These are phyloP conservation scores for Drosophila gunungcola DNA, from an alignment of 1,140 invertebrate genomes.

Conservation along the genomic window DNA sequence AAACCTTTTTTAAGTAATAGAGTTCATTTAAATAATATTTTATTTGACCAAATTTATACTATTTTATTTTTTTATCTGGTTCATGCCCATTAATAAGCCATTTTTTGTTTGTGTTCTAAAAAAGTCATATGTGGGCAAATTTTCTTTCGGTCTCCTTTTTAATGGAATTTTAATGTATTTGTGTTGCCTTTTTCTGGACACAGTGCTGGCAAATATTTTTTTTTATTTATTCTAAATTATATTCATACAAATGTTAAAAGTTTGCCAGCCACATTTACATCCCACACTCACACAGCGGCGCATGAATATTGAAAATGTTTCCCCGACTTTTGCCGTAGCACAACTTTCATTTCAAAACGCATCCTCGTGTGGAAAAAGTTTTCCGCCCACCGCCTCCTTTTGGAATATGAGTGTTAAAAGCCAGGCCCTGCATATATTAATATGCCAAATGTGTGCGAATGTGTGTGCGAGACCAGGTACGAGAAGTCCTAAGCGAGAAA, in stretches of 20 bases:
- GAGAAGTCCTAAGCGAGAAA: slow-evolving; percentile 6
- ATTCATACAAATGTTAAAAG: slow-evolving; percentile 83
- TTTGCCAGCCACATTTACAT: slow-evolving; percentile 72
- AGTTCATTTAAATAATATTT: too few relatives aligned
- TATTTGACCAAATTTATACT: too few relatives aligned
- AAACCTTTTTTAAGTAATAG: too few relatives aligned
- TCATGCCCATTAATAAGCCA: too few relatives aligned
- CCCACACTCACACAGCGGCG: slow-evolving; percentile 36
- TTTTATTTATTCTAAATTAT: slow-evolving; percentile 76
- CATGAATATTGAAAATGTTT: slow-evolving; percentile 80
- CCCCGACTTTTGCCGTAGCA: slow-evolving; percentile 31
- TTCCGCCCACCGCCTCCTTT: slow-evolving; percentile 22
- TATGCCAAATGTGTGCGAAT: slow-evolving; percentile 67
- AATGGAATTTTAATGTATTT: slow-evolving; percentile 83
- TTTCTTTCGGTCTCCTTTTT: slow-evolving; percentile 57
- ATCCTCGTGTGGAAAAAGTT: slow-evolving; percentile 75
- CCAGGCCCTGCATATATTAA: slow-evolving; percentile 82
- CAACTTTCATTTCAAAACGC: slow-evolving; percentile 78
- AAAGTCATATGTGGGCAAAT: slow-evolving; percentile 16
- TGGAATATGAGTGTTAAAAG: slow-evolving; percentile 70
- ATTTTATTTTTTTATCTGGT: too few relatives aligned
- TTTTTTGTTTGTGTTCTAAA: background rate
- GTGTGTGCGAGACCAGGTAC: slow-evolving; percentile 32
- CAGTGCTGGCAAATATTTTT: slow-evolving; percentile 14
- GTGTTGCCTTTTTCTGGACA: slow-evolving; percentile 41